A percentile compares a stretch with the other conserved stretches of the same genome.
Evolutionary conservation across 2,797 vertebrate species (phyloP).

Genomic region (Hippocampus kuda): DNA sequence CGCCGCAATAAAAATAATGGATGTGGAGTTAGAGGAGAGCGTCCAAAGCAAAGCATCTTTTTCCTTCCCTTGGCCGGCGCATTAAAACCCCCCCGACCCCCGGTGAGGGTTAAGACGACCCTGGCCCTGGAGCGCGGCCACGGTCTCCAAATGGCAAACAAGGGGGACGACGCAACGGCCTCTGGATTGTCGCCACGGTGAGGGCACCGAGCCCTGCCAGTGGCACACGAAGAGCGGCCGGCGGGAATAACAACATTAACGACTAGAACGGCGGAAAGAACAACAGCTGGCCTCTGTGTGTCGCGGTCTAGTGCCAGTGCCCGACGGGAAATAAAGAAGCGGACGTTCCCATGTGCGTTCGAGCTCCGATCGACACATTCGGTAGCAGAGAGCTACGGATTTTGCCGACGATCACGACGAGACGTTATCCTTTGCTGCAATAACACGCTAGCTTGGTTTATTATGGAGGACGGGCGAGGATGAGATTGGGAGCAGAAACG

Average conservation of each 20-base stretch:
- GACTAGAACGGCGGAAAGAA: constrained; percentile 31
- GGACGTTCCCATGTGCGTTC: constrained; percentile 11
- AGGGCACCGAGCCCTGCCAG: constrained; percentile 28
- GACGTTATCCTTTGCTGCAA: no score
- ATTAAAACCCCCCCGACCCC: background rate
- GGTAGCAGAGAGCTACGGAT: background rate
- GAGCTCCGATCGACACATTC: background rate
- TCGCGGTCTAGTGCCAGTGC: constrained; percentile 35
- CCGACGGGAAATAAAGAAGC: constrained; percentile 23
- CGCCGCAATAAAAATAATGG: constrained; percentile 26
- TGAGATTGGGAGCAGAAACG: no score
- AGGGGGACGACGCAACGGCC: constrained; percentile 20
- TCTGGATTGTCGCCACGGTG: constrained; percentile 40
- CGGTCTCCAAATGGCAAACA: constrained; percentile 14
- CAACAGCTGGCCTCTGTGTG: constrained; percentile 44
- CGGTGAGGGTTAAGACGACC: constrained; percentile 10
- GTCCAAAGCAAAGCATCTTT: constrained; percentile 24
- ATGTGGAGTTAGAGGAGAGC: constrained; percentile 33
- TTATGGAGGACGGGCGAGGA: no score
- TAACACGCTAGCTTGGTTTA: no score
- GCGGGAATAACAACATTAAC: constrained; percentile 37
- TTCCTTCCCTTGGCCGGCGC: background rate
- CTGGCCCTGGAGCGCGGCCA: constrained; percentile 13
- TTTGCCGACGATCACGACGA: no score
- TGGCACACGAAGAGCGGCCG: constrained; percentile 49